phyloP scores from a whole-genome alignment of 2,113 vertebrate genomes.

The Nibea albiflora region DNA sequence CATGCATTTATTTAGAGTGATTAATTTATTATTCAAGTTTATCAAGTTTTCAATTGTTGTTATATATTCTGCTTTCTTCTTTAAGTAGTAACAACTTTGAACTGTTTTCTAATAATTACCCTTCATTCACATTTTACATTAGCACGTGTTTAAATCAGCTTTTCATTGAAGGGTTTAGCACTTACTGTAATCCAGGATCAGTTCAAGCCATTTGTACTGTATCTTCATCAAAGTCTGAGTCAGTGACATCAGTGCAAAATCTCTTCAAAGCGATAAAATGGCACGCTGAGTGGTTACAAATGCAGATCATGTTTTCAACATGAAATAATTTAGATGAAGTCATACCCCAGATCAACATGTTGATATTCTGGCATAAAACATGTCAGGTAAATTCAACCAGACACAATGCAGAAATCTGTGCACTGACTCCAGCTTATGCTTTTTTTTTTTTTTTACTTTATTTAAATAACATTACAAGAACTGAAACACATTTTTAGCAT shows the following conservation, averaged over 20 bases:
- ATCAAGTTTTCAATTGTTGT: neutral
- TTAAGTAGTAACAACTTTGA: neutral
- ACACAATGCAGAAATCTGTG: slow-evolving; percentile 37
- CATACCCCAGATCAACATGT: neutral
- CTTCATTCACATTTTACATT: neutral
- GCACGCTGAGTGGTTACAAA: slow-evolving; percentile 1
- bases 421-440: neutral
- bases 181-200: neutral
- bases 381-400: slow-evolving; percentile 22
- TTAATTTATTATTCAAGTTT: neutral
- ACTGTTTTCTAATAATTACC: neutral
- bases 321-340: neutral
- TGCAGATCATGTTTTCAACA: neutral
- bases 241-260: neutral
- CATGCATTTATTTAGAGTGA: neutral
- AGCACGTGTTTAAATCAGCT: neutral
- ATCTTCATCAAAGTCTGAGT: neutral
- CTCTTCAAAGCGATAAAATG: neutral
- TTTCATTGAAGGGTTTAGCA: neutral
- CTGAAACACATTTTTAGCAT: slow-evolving; percentile 49
- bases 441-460: neutral
- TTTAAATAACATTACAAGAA: slow-evolving; percentile 33
- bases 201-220: neutral
- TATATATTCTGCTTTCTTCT: neutral
- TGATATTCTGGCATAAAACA: slow-evolving; percentile 26